These are phyloP conservation scores for Ceratotherium simum DNA, from an alignment of 2,113 vertebrate genomes.

Conservation along the genomic window DNA sequence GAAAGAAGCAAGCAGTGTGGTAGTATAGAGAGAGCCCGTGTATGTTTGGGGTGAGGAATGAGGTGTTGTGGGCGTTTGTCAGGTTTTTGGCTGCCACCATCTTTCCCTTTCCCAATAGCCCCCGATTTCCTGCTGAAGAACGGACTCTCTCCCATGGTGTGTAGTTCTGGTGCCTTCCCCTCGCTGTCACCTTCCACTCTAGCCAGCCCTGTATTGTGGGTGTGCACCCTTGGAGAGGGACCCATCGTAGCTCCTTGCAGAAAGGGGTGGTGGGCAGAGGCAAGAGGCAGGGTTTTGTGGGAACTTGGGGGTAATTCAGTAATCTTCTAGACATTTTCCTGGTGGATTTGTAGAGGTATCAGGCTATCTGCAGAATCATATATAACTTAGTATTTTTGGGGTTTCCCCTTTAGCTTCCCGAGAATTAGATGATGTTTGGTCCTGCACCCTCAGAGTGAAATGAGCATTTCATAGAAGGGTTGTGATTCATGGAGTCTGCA, in stretches of 20 bases:
- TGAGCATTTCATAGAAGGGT: not conserved
- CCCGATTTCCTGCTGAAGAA: not conserved
- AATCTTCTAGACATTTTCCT: not conserved
- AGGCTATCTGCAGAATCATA: not conserved
- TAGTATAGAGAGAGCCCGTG: rapidly evolving
- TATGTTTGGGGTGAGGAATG: not conserved
- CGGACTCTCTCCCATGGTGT: not conserved
- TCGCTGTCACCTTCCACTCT: not conserved
- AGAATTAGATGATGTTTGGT: not conserved
- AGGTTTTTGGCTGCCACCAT: not conserved
- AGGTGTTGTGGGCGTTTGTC: rapidly evolving
- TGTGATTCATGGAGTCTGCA: not conserved
- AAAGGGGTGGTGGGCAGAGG: not conserved
- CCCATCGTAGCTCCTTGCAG: not conserved
- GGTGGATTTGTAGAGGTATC: not conserved
- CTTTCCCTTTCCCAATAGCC: not conserved
- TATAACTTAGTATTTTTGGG: not conserved
- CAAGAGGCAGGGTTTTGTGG: not conserved
- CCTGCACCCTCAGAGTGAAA: not conserved
- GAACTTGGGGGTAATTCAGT: not conserved
- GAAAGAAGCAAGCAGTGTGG: not conserved
- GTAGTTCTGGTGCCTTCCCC: not conserved
- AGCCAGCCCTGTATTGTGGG: not conserved
- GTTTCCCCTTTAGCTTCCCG: not conserved
- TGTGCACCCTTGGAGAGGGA: not conserved